Base-by-base conservation (phyloP, 2,113 vertebrate genomes). In the rabbit (Oryctolagus cuniculus) region DNA sequence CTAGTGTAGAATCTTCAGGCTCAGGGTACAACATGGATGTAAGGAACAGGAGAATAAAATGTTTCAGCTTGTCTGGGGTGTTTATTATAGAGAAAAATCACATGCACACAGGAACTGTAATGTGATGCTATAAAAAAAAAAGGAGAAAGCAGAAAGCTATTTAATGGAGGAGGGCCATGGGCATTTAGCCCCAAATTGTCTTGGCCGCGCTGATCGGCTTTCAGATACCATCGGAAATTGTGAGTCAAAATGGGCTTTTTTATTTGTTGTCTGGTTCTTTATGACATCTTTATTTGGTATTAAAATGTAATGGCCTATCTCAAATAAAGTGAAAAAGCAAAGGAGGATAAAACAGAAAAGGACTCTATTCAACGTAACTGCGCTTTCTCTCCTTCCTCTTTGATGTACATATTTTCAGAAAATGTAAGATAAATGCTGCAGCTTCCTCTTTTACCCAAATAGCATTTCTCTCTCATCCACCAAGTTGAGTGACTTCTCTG, bases 261-360 rank as follows among this genome's bases (percentile, higher is more conserved):
- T 83, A 80, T 88, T 89, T 89, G 69, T 83, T 85, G 10, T 58
- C 86, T 96, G 10, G 79, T 89, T 95, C 79, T 89, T 96, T 92
- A 51, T 94, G 95, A 67, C 82, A 82, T 49, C 74, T 96, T 94
- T 97, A 95, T 91, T 94, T 82, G 82, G 55, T 81, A 53, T 95
- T 92, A 95, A 96, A 96, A 90, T 92, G 78, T 44, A 95, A 92
- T 22, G 34, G 38, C 80, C 64, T 95, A 19, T 72, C 92, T 96
- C 74, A 89, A 87, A 82, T 44, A 84, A 83, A 78, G 19, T 58
- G 74, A 63, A 80, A 86, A 94, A 22, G 29, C 70, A 88, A 53
- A 95, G 63, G n/a, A 89, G 55, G 58, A 55, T 90, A 79, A 79
- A 70, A 88, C 70, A 21, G 44, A 84, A 91, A 89, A 63, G 19